Conservation (phyloP, 2,113 vertebrate genomes). For the Potamarius usumacintae region DNA sequence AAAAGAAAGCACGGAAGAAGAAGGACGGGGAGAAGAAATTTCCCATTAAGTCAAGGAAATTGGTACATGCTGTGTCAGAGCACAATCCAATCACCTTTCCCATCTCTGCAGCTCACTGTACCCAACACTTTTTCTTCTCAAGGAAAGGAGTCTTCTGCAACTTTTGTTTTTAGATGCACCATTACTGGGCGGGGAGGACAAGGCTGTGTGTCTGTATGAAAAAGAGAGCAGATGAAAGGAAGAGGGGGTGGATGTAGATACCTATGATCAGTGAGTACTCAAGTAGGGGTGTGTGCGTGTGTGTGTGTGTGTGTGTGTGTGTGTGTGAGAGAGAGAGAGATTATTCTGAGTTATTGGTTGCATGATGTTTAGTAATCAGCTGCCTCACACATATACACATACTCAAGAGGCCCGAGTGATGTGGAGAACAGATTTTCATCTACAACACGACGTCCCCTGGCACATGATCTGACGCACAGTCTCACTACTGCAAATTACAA, state of each 20-base stretch:
- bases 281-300: not conserved
- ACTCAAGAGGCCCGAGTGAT: conserved; percentile 27
- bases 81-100: conserved; percentile 62
- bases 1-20: conserved; percentile 38
- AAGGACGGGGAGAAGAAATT: conserved; percentile 57
- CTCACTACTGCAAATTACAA: not conserved
- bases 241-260: not conserved
- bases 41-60: conserved; percentile 69
- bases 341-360: conserved; percentile 31
- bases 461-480: not conserved
- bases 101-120: conserved; percentile 45
- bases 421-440: conserved; percentile 3
- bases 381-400: not conserved
- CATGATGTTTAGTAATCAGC: conserved; percentile 31
- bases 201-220: not conserved
- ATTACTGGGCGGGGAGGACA: conserved; percentile 4
- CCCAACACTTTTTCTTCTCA: conserved; percentile 33
- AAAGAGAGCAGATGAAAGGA: not conserved
- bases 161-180: conserved; percentile 54
- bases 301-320: not conserved
- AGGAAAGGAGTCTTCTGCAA: conserved; percentile 28
- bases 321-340: not conserved
- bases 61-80: conserved; percentile 66
- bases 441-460: conserved; percentile 9
- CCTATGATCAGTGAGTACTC: not conserved